Base-by-base conservation (phyloP, 2,888 invertebrate species). In the Apomyelois bistriatella region DNA sequence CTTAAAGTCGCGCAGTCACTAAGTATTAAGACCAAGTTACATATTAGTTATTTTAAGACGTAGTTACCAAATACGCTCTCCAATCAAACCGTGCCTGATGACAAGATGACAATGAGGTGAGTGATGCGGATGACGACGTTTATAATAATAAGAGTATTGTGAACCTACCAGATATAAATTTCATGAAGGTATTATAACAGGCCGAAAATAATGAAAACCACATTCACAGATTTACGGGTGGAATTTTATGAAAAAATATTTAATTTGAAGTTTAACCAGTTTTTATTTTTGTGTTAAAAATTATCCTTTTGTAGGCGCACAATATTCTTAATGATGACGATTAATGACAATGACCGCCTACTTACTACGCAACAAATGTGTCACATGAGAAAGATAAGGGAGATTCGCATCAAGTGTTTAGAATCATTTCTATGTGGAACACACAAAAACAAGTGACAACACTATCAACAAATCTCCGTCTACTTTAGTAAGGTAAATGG, bases 41-140 rank as follows among this genome's bases (percentile, higher is more conserved):
- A 3, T 22, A 22, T 22, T 6, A 32, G 8, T 8, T 28, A 28
- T 15, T 15, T 38, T 8, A 8, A 40, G 56, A 37, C 55, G 62
- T 64, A 72, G 71, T 70, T 66, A 59, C 61, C 83, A 84, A 86
- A 82, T 73, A 67, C 78, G 79, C 76, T 79, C 64, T 67, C 83
- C 88, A 82, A 77, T 84, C 89, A 89, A 76, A 88, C 88, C 76
- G 84, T 88, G 88, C 78, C 74, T 65, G 71, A 84, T 85, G 85
- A 85, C 67, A 64, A 68, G 72, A 82, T 80, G 76, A 74, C 59
- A 72, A 82, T 86, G 85, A 83, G 66, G 79, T 84, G 85, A 79
- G 87, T 88, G 89, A 89, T 88, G 89, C 87, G 88, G 88, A 87
- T 82, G 84, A 84, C 74, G 72, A 76, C 77, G 75, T 9, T 12